A percentile compares a stretch with the other conserved stretches of the same genome.
These are phyloP conservation scores for Chironomus tepperi DNA, from an alignment of 1,140 invertebrate genomes.

Conservation along the genomic window DNA sequence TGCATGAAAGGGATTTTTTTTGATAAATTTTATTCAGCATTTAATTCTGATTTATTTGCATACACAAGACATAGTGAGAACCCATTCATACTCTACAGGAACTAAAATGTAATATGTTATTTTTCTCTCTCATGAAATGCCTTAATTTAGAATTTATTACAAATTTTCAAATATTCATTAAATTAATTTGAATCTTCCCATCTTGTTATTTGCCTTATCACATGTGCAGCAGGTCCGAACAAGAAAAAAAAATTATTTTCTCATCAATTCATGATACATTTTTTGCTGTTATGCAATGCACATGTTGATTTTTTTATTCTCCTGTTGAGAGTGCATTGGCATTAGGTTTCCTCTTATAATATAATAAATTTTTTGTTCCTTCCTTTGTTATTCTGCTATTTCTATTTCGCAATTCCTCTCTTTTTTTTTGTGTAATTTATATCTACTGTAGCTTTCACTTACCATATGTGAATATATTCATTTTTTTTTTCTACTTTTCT, in stretches of 20 bases:
- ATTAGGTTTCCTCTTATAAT: neutral
- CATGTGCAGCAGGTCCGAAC: neutral
- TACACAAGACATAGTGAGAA: too few species aligned
- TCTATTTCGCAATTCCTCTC: neutral
- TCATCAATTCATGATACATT: neutral
- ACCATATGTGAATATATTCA: neutral
- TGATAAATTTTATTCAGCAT: too few species aligned
- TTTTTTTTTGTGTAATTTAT: neutral
- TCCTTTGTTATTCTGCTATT: neutral
- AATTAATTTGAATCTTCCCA: too few species aligned
- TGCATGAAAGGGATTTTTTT: too few species aligned
- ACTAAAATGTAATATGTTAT: too few species aligned
- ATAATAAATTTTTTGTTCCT: neutral
- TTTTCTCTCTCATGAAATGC: too few species aligned
- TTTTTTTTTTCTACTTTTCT: neutral
- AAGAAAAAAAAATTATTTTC: neutral
- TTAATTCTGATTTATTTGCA: too few species aligned
- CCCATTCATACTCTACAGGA: too few species aligned
- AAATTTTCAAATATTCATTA: too few species aligned
- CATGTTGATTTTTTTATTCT: neutral
- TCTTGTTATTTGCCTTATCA: too few species aligned
- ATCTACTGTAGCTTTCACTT: neutral
- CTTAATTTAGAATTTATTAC: too few species aligned
- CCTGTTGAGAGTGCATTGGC: conserved; percentile 5
- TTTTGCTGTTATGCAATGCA: neutral